Percentiles rank a stretch among this genome's conserved stretches.
These are phyloP conservation scores for Karalla daura DNA, from an alignment of 2,797 vertebrate species.

Conservation along the genomic window DNA sequence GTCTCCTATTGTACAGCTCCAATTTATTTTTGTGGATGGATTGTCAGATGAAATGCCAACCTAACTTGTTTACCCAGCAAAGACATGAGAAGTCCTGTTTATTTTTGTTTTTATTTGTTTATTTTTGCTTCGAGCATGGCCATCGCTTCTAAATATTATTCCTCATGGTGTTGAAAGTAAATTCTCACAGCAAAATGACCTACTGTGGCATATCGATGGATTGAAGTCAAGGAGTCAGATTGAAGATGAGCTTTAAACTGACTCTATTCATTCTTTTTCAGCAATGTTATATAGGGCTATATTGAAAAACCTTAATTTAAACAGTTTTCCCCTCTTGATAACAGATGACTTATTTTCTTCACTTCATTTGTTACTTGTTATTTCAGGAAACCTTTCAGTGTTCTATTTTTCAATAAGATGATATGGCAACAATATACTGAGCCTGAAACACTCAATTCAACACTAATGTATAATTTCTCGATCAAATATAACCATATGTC, in stretches of 20 bases:
- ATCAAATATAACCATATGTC: constrained; percentile 8
- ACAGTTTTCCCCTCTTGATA: background rate
- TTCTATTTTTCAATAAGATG: background rate
- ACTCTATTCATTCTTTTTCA: constrained; percentile 10
- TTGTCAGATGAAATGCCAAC: constrained; percentile 37
- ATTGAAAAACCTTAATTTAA: constrained; percentile 12
- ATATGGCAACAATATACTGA: background rate
- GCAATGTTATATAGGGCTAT: background rate
- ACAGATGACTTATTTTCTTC: background rate
- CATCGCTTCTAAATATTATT: constrained; percentile 52
- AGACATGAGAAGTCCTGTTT: constrained; percentile 21
- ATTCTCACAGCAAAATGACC: constrained; percentile 35
- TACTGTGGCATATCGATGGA: constrained; percentile 26
- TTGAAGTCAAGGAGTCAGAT: constrained; percentile 24
- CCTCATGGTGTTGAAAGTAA: constrained; percentile 29
- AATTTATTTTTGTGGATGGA: constrained; percentile 8
- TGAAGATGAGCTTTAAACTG: constrained; percentile 29
- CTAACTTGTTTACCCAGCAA: constrained; percentile 25
- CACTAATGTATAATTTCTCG: constrained; percentile 3
- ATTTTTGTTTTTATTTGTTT: too few species aligned
- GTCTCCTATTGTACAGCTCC: background rate
- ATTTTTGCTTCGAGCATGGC: constrained; percentile 25
- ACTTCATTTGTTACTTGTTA: background rate
- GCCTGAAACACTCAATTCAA: background rate
- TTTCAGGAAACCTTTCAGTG: constrained; percentile 5